These are phyloP conservation scores for Chironomus riparius DNA, from an alignment of 2,888 invertebrate genomes.

Conservation along the genomic window DNA sequence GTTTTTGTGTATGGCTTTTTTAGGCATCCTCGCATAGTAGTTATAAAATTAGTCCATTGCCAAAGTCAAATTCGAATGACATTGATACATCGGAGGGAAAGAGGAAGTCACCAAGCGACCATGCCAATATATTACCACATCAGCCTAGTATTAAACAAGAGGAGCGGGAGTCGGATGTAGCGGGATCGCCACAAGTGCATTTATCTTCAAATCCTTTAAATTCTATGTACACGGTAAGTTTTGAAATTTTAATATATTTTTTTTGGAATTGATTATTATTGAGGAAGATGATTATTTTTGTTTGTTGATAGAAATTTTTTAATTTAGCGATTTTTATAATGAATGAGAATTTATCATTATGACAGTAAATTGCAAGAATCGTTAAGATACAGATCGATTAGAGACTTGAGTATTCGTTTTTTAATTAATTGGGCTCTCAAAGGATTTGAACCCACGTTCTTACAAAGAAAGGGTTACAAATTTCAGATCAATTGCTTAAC, in stretches of 20 bases:
- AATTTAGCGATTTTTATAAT: too few relatives aligned
- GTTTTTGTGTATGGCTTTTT: constrained; percentile 31
- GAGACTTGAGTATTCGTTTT: too few relatives aligned
- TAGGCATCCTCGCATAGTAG: constrained; percentile 54
- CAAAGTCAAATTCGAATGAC: constrained; percentile 55
- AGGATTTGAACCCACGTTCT: too few relatives aligned
- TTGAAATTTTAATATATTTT: neutral
- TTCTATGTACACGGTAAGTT: constrained; percentile 41
- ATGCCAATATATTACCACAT: constrained; percentile 39
- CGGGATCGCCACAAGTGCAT: constrained; percentile 28
- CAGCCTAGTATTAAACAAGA: constrained; percentile 45
- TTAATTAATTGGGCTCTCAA: too few relatives aligned
- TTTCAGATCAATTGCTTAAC: too few relatives aligned
- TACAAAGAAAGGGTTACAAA: too few relatives aligned
- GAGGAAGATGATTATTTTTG: too few relatives aligned
- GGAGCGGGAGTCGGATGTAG: constrained; percentile 40
- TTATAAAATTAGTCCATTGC: constrained; percentile 56
- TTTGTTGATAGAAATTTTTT: too few relatives aligned
- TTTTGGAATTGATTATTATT: neutral
- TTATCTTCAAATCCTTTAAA: neutral
- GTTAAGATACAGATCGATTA: too few relatives aligned
- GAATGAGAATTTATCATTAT: too few relatives aligned
- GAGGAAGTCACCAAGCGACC: constrained; percentile 38
- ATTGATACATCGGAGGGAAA: constrained; percentile 39
- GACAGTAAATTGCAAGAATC: too few relatives aligned